Conservation (phyloP, 2,888 invertebrate species). For the Ectropis crepuscularia region DNA sequence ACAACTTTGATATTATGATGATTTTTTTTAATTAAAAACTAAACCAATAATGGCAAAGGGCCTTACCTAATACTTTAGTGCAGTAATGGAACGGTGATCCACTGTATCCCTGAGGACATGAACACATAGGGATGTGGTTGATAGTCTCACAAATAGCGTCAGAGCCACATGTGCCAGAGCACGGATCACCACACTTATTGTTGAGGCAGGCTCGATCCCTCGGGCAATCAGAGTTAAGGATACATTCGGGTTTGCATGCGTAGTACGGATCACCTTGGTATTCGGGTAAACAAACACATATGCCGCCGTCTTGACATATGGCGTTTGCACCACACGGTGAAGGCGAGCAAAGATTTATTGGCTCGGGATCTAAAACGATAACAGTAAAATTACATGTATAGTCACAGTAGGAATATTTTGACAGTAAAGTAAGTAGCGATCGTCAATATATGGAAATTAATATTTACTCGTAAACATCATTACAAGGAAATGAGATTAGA, state of each 20-base stretch:
- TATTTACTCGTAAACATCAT: too few relatives aligned
- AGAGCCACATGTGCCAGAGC: conserved; percentile 88
- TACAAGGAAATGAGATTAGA: too few relatives aligned
- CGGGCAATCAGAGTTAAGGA: conserved; percentile 89
- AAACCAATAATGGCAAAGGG: background rate
- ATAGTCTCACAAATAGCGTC: conserved; percentile 85
- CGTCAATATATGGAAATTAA: too few relatives aligned
- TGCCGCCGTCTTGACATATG: conserved; percentile 84
- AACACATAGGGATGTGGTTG: conserved; percentile 88
- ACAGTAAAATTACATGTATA: conserved; percentile 6
- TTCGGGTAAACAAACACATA: conserved; percentile 88
- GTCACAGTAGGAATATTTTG: background rate
- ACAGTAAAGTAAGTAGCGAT: too few relatives aligned
- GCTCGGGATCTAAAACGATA: conserved; percentile 63
- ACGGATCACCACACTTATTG: conserved; percentile 90
- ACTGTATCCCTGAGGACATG: conserved; percentile 86
- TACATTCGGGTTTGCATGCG: conserved; percentile 92
- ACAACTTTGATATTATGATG: too few relatives aligned
- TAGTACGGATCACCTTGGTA: conserved; percentile 90
- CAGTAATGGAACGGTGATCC: conserved; percentile 88
- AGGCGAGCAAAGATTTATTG: conserved; percentile 86
- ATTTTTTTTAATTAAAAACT: too few relatives aligned
- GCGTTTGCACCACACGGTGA: conserved; percentile 89
- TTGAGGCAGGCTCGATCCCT: conserved; percentile 88
- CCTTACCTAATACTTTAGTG: conserved; percentile 63